Percentiles rank a stretch among this genome's conserved stretches.
phyloP scores from a whole-genome alignment of 2,113 vertebrate species.

The Ptilonorhynchus violaceus region DNA sequence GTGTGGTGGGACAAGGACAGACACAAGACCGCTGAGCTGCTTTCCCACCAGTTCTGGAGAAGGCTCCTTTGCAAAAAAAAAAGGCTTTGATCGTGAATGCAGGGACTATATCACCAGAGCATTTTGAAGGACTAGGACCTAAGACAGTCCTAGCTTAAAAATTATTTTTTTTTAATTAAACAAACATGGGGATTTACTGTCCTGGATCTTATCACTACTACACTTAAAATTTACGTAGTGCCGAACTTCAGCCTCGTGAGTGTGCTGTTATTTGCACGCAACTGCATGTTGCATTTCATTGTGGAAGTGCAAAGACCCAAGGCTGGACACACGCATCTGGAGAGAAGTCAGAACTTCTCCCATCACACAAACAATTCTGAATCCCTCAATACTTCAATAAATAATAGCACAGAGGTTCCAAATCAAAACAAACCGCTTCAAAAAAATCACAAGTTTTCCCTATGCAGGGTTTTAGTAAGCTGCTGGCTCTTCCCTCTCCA shows the following conservation, averaged over 20 bases:
- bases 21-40: background rate
- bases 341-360: background rate
- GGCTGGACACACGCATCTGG: background rate
- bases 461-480: background rate
- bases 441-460: background rate
- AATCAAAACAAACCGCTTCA: background rate
- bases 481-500: background rate
- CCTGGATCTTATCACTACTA: background rate
- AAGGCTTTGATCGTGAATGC: background rate
- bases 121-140: background rate
- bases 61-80: background rate
- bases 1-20: background rate
- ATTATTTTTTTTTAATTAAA: background rate
- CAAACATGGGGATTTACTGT: background rate
- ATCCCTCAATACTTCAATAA: background rate
- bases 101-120: background rate
- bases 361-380: background rate
- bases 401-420: background rate
- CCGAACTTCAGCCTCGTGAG: background rate
- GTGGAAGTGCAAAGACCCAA: background rate
- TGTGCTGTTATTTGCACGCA: background rate
- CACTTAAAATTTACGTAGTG: background rate
- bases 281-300: background rate
- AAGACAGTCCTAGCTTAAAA: background rate
- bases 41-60: background rate